A percentile compares a stretch with the other conserved stretches of the same genome.
Evolutionary conservation across 1,140 invertebrate species (phyloP).

Genomic region (Eueides isabella): DNA sequence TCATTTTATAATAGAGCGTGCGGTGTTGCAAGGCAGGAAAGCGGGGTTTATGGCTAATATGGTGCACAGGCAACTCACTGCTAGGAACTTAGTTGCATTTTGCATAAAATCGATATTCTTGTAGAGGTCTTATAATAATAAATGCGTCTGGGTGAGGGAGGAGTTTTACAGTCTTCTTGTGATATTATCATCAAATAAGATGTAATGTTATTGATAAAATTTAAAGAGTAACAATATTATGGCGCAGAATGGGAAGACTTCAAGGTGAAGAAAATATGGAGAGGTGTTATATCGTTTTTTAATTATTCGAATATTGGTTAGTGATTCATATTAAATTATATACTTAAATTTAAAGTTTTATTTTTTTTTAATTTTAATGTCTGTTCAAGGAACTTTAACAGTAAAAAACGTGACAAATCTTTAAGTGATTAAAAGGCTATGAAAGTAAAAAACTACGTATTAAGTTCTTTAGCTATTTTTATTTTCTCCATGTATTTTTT

Average conservation of each 20-base stretch:
- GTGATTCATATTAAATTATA: no score
- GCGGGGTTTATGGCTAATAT: constrained; percentile 64
- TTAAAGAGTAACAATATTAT: background rate
- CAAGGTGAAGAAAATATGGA: background rate
- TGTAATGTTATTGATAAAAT: background rate
- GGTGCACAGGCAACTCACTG: constrained; percentile 49
- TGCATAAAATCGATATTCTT: constrained; percentile 66
- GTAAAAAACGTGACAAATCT: no score
- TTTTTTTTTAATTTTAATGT: no score
- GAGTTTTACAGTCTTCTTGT: constrained; percentile 15
- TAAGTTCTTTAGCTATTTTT: no score
- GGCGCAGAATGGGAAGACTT: background rate
- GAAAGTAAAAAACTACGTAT: no score
- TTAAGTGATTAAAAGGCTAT: no score
- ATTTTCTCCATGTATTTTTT: no score
- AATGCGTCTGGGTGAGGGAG: constrained; percentile 31
- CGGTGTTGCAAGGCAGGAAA: constrained; percentile 54
- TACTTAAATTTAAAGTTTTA: no score
- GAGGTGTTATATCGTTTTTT: background rate
- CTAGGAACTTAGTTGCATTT: constrained; percentile 66
- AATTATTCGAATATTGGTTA: no score
- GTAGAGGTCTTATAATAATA: constrained; percentile 40
- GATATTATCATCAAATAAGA: background rate
- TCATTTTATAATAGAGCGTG: constrained; percentile 62
- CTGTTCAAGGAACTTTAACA: no score